These are phyloP conservation scores for Andrena dorsata DNA, from an alignment of 2,888 invertebrate genomes.

Conservation along the genomic window DNA sequence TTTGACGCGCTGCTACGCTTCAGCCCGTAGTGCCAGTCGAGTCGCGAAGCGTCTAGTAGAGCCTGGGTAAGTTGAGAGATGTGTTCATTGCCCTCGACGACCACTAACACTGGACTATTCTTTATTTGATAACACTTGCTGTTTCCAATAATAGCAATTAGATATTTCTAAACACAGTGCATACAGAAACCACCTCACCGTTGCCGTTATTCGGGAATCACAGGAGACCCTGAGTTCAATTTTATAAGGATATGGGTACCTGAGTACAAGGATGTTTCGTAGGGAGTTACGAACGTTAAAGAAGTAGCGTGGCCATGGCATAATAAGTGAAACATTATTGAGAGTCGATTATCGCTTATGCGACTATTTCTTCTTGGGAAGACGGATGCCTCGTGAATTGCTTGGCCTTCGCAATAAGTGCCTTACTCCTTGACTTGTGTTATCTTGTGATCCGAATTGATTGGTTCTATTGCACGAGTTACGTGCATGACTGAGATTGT, in stretches of 20 bases:
- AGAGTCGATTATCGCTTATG: neutral
- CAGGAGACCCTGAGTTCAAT: no score
- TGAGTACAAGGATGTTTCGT: no score
- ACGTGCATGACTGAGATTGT: no score
- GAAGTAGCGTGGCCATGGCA: neutral
- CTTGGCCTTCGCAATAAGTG: neutral
- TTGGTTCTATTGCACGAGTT: neutral
- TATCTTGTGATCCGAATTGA: neutral
- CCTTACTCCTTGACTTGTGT: neutral
- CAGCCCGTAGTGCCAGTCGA: neutral
- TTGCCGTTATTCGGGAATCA: no score
- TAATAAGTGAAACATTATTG: no score
- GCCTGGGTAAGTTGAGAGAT: slow-evolving; percentile 17
- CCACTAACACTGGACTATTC: no score
- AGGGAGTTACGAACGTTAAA: neutral
- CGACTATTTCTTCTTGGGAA: neutral
- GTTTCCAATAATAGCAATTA: no score
- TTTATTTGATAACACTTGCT: no score
- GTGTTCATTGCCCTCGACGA: no score
- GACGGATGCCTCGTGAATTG: neutral
- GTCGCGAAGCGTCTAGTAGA: neutral
- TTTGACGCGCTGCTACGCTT: neutral
- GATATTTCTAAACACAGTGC: no score
- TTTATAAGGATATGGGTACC: no score
- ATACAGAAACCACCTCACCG: no score